phyloP scores from a whole-genome alignment of 92 coral and sea anemone species.

The Siderastrea siderea region DNA sequence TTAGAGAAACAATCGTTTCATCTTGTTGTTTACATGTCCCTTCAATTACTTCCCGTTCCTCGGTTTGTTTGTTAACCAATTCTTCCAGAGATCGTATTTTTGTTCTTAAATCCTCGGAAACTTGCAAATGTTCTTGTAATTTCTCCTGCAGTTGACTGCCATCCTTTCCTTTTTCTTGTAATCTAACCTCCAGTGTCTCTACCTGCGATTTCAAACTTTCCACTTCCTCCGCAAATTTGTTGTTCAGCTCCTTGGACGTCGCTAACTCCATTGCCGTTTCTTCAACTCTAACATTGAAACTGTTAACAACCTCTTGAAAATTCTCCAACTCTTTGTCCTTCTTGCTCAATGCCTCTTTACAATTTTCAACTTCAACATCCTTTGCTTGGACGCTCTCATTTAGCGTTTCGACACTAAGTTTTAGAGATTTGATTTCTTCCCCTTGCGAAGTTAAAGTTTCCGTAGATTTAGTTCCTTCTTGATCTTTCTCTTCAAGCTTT shows the following conservation, averaged over 20 bases:
- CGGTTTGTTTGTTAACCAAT: conserved; percentile 37
- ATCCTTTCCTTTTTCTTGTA: conserved; percentile 62
- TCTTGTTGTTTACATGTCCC: conserved; percentile 52
- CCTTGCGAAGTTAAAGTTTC: conserved; percentile 48
- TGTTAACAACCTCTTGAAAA: conserved; percentile 66
- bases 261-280: conserved; percentile 68
- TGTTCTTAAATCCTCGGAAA: conserved; percentile 53
- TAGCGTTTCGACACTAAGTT: conserved; percentile 44
- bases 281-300: conserved; percentile 73
- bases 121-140: conserved; percentile 67
- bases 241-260: conserved; percentile 52
- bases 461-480: conserved; percentile 19
- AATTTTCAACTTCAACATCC: conserved; percentile 53
- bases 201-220: conserved; percentile 66
- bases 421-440: conserved; percentile 56
- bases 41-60: conserved; percentile 38
- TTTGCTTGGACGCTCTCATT: conserved; percentile 57
- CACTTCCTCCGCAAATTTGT: conserved; percentile 59
- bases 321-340: conserved; percentile 80
- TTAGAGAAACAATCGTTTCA: conserved; percentile 49
- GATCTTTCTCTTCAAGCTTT: conserved; percentile 63
- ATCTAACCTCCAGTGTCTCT: conserved; percentile 39
- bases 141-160: conserved; percentile 59
- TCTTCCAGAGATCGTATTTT: conserved; percentile 69
- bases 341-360: conserved; percentile 34